Conservation (phyloP, 2,113 vertebrate species). For the Syngnathoides biaculeatus region DNA sequence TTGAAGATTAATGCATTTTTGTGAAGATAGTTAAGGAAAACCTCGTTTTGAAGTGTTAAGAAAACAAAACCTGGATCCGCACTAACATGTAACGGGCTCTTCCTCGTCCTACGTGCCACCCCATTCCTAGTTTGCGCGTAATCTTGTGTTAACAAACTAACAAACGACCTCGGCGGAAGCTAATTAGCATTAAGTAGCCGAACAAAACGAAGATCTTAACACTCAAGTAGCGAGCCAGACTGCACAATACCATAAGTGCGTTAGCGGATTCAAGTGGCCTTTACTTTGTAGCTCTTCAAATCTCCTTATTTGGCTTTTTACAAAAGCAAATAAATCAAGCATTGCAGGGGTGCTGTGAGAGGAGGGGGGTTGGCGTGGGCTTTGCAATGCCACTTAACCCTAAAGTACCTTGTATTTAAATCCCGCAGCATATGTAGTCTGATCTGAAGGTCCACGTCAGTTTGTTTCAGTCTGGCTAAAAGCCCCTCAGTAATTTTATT, state of each 20-base stretch:
- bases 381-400: conserved; percentile 46
- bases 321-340: conserved; percentile 55
- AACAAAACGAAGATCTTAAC: conserved; percentile 16
- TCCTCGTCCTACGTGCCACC: neutral
- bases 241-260: conserved; percentile 49
- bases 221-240: conserved; percentile 30
- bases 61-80: no score
- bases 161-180: neutral
- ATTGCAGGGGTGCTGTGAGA: conserved; percentile 25
- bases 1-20: no score
- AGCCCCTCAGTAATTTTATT: conserved; percentile 64
- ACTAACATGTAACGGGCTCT: neutral
- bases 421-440: conserved; percentile 70
- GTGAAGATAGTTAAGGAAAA: no score
- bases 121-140: neutral
- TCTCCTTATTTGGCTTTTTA: conserved; percentile 72
- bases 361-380: neutral
- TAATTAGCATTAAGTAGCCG: conserved; percentile 3
- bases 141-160: neutral
- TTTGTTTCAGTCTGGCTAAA: conserved; percentile 58
- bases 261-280: conserved; percentile 54
- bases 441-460: conserved; percentile 53
- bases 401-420: conserved; percentile 68
- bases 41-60: no score
- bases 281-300: conserved; percentile 68